Conservation (phyloP, 2,888 invertebrate species). For the Chrysomela aeneicollis region DNA sequence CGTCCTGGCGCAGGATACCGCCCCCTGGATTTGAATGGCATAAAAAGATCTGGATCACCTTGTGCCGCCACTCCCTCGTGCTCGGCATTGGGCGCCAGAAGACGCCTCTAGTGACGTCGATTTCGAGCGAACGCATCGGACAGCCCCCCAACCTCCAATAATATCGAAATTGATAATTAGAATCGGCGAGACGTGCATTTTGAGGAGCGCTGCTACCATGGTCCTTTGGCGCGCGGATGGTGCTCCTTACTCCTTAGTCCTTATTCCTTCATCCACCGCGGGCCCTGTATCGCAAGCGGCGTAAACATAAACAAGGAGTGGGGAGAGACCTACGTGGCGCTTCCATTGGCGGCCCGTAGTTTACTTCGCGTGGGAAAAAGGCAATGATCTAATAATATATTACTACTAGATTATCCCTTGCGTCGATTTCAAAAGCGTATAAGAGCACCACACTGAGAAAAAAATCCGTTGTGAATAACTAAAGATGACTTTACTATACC, state of each 20-base stretch:
- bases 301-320: constrained; percentile 61
- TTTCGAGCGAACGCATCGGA: constrained; percentile 56
- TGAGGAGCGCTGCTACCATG: constrained; percentile 21
- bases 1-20: constrained; percentile 56
- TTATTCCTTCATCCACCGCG: background rate
- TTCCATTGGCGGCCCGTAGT: constrained; percentile 10
- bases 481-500: too few species aligned
- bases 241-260: background rate
- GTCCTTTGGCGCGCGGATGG: background rate
- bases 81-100: constrained; percentile 60
- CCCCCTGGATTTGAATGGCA: constrained; percentile 62
- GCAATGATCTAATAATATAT: too few species aligned
- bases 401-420: too few species aligned
- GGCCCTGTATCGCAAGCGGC: constrained; percentile 55
- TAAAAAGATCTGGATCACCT: constrained; percentile 63
- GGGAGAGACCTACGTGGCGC: constrained; percentile 48
- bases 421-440: too few species aligned
- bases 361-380: background rate
- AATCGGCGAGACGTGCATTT: constrained; percentile 29
- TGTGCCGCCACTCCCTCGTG: constrained; percentile 62
- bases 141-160: constrained; percentile 54
- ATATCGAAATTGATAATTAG: constrained; percentile 42
- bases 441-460: too few species aligned
- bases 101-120: constrained; percentile 62
- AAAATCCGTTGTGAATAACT: too few species aligned